A percentile compares a stretch with the other conserved stretches of the same genome.
These are phyloP conservation scores for Chionoecetes opilio DNA, from an alignment of 1,140 invertebrate species.

Conservation along the genomic window DNA sequence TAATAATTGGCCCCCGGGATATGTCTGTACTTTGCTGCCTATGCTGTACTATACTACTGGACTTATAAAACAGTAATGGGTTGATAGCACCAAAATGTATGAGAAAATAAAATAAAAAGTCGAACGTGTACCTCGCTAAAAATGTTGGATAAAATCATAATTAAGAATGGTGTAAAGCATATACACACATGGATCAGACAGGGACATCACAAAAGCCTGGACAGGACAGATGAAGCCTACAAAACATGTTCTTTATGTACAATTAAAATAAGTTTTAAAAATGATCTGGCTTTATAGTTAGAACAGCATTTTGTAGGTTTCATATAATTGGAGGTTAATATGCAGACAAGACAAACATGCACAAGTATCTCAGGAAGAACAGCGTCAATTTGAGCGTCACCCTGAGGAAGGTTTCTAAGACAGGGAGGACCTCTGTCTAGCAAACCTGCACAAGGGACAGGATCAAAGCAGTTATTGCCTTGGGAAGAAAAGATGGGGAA, in stretches of 20 bases:
- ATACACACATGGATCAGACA: constrained; percentile 62
- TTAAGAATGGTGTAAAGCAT: constrained; percentile 45
- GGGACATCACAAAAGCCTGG: constrained; percentile 62
- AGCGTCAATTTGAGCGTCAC: not conserved
- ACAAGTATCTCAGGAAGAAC: not conserved
- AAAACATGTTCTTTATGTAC: not conserved
- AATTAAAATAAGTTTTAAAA: constrained; percentile 34
- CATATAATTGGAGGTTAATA: constrained; percentile 40
- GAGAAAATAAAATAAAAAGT: not conserved
- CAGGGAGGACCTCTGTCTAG: not conserved
- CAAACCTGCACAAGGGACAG: not conserved
- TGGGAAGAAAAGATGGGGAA: not conserved
- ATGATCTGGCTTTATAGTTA: not conserved
- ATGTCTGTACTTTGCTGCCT: no score
- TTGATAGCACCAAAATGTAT: not conserved
- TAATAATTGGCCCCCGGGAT: no score
- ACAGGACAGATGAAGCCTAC: constrained; percentile 65
- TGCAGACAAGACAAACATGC: constrained; percentile 67
- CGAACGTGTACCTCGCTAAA: not conserved
- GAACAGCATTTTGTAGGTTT: constrained; percentile 45
- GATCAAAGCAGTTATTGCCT: not conserved
- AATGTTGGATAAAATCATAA: not conserved
- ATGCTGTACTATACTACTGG: no score
- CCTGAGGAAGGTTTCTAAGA: not conserved
- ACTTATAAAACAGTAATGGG: not conserved